A percentile compares a stretch with the other conserved stretches of the same genome.
Conservation (phyloP, 2,888 invertebrate genomes). For the Rhyacophila evoluta region DNA sequence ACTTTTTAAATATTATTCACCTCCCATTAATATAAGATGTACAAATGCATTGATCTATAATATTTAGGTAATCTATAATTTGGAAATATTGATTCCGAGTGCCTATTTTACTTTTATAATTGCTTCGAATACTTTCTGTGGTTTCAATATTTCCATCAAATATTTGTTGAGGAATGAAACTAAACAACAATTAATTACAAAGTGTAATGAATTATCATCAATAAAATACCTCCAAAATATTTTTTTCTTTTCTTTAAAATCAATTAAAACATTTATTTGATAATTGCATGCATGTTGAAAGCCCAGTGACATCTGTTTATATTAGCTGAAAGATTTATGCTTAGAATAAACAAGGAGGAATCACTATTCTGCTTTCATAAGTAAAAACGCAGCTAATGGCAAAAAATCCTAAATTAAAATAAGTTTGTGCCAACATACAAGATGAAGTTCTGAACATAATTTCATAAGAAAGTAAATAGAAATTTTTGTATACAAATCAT, state of each 20-base stretch:
- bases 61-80: slow-evolving; percentile 30
- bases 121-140: slow-evolving; percentile 38
- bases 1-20: slow-evolving; percentile 28
- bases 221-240: slow-evolving; percentile 43
- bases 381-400: no score
- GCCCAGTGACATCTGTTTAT: no score
- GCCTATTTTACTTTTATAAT: slow-evolving; percentile 41
- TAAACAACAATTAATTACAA: slow-evolving; percentile 34
- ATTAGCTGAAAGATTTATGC: no score
- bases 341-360: no score
- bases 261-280: background rate
- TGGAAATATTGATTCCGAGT: slow-evolving; percentile 23
- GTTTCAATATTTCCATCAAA: slow-evolving; percentile 44
- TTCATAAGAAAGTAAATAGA: no score
- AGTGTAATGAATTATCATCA: slow-evolving; percentile 40
- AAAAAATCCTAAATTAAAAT: no score
- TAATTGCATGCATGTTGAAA: no score
- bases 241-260: slow-evolving; percentile 14
- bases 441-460: no score
- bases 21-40: slow-evolving; percentile 32
- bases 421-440: no score
- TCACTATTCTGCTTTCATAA: no score
- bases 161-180: slow-evolving; percentile 41
- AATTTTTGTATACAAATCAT: no score
- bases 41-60: slow-evolving; percentile 39